These are phyloP conservation scores for Papilio helenus DNA, from an alignment of 1,140 invertebrate genomes.

Conservation along the genomic window DNA sequence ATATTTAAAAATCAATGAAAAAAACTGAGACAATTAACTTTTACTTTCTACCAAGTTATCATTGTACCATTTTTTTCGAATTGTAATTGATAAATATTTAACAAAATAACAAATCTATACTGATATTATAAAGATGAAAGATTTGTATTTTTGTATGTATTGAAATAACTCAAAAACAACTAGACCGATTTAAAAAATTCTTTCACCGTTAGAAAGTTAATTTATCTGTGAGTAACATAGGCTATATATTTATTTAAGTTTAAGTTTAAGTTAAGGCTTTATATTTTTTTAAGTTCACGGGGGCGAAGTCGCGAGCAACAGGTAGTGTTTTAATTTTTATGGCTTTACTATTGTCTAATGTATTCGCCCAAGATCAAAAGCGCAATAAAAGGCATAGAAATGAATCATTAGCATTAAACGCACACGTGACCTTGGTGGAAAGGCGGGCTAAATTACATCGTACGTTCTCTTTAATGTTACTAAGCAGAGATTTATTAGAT, in stretches of 20 bases:
- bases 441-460: conserved; percentile 46
- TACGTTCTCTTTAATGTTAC: conserved; percentile 41
- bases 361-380: neutral
- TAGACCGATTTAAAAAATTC: too few relatives aligned
- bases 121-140: too few relatives aligned
- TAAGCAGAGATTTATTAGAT: conserved; percentile 27
- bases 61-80: neutral
- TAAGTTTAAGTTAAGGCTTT: too few relatives aligned
- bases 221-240: too few relatives aligned
- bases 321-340: neutral
- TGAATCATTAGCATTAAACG: neutral
- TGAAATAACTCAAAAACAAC: too few relatives aligned
- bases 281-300: too few relatives aligned
- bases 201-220: too few relatives aligned
- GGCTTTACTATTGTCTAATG: neutral
- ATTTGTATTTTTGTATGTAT: too few relatives aligned
- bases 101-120: too few relatives aligned
- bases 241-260: too few relatives aligned
- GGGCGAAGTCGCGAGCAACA: too few relatives aligned
- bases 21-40: neutral
- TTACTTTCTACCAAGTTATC: neutral
- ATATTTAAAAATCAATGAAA: neutral
- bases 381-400: conserved; percentile 1
- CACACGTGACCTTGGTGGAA: conserved; percentile 61
- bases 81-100: too few relatives aligned